phyloP scores from a whole-genome alignment of 2,113 vertebrate genomes.

The Scytalopus superciliaris region DNA sequence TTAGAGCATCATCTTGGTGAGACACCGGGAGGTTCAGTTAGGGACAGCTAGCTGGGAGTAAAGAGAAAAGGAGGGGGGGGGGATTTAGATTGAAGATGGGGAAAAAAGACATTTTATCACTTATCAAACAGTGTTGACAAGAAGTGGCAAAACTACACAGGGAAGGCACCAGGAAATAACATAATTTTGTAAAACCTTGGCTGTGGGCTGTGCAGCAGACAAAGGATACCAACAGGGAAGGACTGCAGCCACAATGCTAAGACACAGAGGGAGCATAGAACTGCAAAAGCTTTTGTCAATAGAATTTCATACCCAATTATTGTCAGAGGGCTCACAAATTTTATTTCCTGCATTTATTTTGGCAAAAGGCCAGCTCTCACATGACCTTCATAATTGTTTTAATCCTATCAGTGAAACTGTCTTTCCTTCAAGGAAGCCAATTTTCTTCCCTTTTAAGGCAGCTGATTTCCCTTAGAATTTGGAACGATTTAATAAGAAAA shows the following conservation, averaged over 20 bases:
- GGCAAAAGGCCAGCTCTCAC: slow-evolving; percentile 28
- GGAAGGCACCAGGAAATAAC: neutral
- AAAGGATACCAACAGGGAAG: neutral
- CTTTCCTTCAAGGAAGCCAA: neutral
- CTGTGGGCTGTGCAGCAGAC: neutral
- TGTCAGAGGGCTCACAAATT: slow-evolving; percentile 4
- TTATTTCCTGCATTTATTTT: slow-evolving; percentile 27
- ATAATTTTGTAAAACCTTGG: neutral
- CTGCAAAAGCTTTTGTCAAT: slow-evolving; percentile 4
- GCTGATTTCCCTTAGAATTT: neutral
- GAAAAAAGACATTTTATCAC: neutral
- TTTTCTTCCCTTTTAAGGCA: neutral
- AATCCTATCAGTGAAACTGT: neutral
- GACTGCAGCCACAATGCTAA: neutral
- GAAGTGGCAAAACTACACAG: neutral
- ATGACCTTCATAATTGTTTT: slow-evolving; percentile 9
- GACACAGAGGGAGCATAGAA: neutral
- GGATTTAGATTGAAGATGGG: neutral
- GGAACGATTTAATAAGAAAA: neutral
- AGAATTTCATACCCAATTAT: slow-evolving; percentile 29
- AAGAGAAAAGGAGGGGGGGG: neutral
- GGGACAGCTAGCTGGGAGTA: neutral
- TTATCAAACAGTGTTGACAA: neutral
- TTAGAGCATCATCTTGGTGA: neutral
- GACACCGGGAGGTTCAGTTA: neutral